Evolutionary conservation across 2,113 vertebrate species (phyloP), one percentile per base, ranked within the genome.

Genomic region (Lasiurus cinereus): DNA sequence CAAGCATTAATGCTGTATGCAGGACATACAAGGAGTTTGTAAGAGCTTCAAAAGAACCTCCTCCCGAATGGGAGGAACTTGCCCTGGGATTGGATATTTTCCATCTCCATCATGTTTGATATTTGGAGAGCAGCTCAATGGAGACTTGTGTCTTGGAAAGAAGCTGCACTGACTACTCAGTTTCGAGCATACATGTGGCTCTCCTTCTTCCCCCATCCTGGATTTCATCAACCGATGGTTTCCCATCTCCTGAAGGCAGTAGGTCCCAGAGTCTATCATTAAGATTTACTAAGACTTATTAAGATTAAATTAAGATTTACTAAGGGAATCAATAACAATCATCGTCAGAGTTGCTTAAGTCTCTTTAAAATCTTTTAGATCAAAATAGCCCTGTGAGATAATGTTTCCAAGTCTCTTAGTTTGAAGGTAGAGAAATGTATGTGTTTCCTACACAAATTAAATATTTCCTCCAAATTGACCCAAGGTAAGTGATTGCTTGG

Each of bases 311-410:
- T 95, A 36, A 78, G 39, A 94, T 22, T 62, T 69, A 9, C 33
- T 33, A 92, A 73, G 19, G 87, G 76, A 90, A 12, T 88, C 54
- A 78, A 3, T 78, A 46, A 52, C 54, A 90, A 67, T 31, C 92
- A 79, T 70, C 18, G 6, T 27, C 62, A 83, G 52, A 16, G 15
- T 46, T 93, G 29, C 31, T 50, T 73, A 24, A 15, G 2, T 76
- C 18, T 95, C 46, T 90, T 83, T 33, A 93, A 93, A 80, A 87
- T 92, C 13, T 29, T 48, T 86, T 56, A 64, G 5, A 46, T 88
- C 12, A 24, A 67, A 86, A 90, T 93, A 7, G 4, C 12, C 48
- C 29, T 94, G 52, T 46, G 62, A 73, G 14, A 31, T 50, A 56
- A 21, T 52, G 27, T 93, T 88, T 91, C 12, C 14, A 90, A 80